Evolutionary conservation across 2,888 invertebrate genomes (phyloP).

Genomic region (Anthoptus insignis): DNA sequence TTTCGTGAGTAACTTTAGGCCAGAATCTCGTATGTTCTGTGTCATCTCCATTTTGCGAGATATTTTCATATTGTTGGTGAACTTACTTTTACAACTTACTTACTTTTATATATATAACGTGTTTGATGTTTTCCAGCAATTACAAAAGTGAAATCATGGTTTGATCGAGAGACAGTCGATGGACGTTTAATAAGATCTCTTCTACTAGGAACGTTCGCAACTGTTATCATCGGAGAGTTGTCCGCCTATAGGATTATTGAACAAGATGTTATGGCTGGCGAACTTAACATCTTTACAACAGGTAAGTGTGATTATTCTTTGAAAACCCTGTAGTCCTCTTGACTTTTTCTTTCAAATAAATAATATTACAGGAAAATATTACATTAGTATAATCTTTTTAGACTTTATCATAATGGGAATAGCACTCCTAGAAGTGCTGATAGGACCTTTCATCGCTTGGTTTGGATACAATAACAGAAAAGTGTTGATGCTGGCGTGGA

Average conservation of each 20-base stretch:
- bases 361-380: too few relatives aligned
- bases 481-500: slow-evolving; percentile 25
- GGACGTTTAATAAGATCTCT: background rate
- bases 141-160: slow-evolving; percentile 16
- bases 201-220: slow-evolving; percentile 8
- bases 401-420: slow-evolving; percentile 45
- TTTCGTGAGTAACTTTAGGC: too few relatives aligned
- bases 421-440: slow-evolving; percentile 39
- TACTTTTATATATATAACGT: too few relatives aligned
- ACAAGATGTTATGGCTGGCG: slow-evolving; percentile 14
- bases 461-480: slow-evolving; percentile 45
- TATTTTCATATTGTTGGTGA: too few relatives aligned
- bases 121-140: background rate
- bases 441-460: slow-evolving; percentile 49
- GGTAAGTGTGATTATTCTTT: slow-evolving; percentile 3
- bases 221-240: slow-evolving; percentile 8
- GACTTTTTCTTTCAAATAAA: too few relatives aligned
- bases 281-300: slow-evolving; percentile 1
- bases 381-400: too few relatives aligned
- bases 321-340: too few relatives aligned
- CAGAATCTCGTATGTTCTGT: too few relatives aligned
- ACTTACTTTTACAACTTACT: too few relatives aligned
- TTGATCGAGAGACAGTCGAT: slow-evolving; percentile 2
- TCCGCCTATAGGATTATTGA: slow-evolving; percentile 22
- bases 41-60: too few relatives aligned